phyloP scores from a whole-genome alignment of 2,797 vertebrate genomes.

The Malacoctenus gilli region DNA sequence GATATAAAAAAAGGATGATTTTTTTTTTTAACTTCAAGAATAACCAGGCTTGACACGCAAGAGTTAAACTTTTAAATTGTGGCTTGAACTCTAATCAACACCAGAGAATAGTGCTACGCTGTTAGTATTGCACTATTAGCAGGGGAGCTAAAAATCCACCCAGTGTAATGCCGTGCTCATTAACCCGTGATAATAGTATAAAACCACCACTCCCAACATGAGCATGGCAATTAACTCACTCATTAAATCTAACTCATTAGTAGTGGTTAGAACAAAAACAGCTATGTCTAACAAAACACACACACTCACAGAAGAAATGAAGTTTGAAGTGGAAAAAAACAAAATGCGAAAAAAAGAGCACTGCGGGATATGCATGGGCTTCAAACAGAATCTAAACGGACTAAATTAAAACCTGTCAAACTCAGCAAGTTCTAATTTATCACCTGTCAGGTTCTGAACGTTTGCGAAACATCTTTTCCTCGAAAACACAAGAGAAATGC shows the following conservation, averaged over 20 bases:
- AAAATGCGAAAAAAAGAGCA: background rate
- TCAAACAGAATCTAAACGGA: slow-evolving; percentile 9
- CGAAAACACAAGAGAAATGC: slow-evolving; percentile 20
- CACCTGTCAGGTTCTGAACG: slow-evolving; percentile 10
- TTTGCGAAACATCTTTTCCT: slow-evolving; percentile 30
- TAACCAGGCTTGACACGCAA: slow-evolving; percentile 15
- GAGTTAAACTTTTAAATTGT: slow-evolving; percentile 20
- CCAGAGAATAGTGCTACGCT: slow-evolving; percentile 21
- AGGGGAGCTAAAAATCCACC: slow-evolving; percentile 52
- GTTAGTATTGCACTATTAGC: slow-evolving; percentile 30
- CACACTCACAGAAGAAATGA: slow-evolving; percentile 6
- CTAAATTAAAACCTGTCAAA: slow-evolving; percentile 14
- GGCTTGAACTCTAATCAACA: slow-evolving; percentile 42
- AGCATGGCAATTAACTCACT: slow-evolving; percentile 66
- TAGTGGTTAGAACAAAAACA: slow-evolving; percentile 26
- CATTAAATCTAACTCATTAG: slow-evolving; percentile 61
- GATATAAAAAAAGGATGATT: background rate
- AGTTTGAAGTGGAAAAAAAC: slow-evolving; percentile 22
- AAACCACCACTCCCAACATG: slow-evolving; percentile 64
- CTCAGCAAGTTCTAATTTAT: slow-evolving; percentile 21
- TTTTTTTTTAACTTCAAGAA: background rate
- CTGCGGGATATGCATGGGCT: background rate
- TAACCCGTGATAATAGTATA: slow-evolving; percentile 66
- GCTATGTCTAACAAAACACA: slow-evolving; percentile 36
- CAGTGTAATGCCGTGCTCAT: slow-evolving; percentile 62